Base-by-base conservation (phyloP, 2,797 vertebrate species). In the Hephaestus fuliginosus region DNA sequence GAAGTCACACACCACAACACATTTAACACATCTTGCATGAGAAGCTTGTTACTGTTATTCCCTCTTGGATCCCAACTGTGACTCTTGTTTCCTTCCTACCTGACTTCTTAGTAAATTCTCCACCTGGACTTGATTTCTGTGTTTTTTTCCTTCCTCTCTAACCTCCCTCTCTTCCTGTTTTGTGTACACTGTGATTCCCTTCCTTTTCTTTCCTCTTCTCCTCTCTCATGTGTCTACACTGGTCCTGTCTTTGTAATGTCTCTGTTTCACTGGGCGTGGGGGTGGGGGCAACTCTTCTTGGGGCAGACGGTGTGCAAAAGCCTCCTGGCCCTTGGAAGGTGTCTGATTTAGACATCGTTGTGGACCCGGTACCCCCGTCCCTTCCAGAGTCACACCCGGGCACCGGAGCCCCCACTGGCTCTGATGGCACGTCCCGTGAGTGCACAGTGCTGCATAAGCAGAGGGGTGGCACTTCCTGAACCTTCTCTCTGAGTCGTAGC, bases 321-420 rank as follows among this genome's bases (percentile, higher is more conserved):
- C 96, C 96, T 94, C 95, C 96, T 78, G 94, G 95, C 91, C 94
- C 95, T 84, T 97, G 97, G 97, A 98, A 97, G 94, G 96, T 98
- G 95, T 97, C 97, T 94, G 97, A 97, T 97, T 98, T 97, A 97
- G 97, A 98, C 96, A 97, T 96, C 95, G 94, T 97, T 94, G 96
- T 96, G 96, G 96, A 97, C 95, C 96, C 96, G 89, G 95, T 96
- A 88, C 89, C 95, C 89, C 93, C 93, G 80, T 92, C 96, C 93
- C 88, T 94, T 92, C 93, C 96, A 86, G 95, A 95, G 76, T 88
- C 93, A 25, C 91, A 86, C 65, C 89, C 72, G 46, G 92, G 90
- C 86, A 90, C 92, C 82, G 96, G 96, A 95, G 96, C 95, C 95
- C 92, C 95, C 91, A 92, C 94, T 92, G 94, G 96, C 92, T 96